Conservation (phyloP, 2,113 vertebrate genomes). For the Colistium nudipinnis region DNA sequence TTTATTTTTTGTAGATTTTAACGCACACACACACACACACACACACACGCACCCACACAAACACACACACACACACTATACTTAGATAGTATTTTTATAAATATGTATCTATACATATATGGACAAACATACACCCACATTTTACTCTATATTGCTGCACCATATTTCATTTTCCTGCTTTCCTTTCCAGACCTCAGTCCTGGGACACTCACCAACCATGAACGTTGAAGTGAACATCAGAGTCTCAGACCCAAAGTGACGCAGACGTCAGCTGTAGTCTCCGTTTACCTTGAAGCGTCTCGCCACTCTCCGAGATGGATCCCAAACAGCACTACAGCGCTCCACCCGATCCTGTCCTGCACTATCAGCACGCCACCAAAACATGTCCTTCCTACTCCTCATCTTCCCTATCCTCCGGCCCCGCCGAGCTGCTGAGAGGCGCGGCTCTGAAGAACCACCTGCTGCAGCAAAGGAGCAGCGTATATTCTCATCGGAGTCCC, state of each 20-base stretch:
- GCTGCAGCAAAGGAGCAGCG: slow-evolving; percentile 58
- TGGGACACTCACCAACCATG: slow-evolving; percentile 60
- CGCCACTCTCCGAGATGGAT: slow-evolving; percentile 65
- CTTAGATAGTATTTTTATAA: too few relatives aligned
- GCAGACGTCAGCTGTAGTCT: slow-evolving; percentile 68
- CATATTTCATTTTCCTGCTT: slow-evolving; percentile 6
- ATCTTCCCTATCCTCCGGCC: slow-evolving; percentile 48
- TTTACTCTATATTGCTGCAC: too few relatives aligned
- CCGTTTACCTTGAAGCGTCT: slow-evolving; percentile 64
- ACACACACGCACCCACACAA: too few relatives aligned
- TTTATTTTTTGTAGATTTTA: too few relatives aligned
- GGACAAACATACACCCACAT: neutral
- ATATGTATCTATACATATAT: neutral
- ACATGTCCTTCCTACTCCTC: slow-evolving; percentile 39
- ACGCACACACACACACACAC: too few relatives aligned
- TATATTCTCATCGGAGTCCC: slow-evolving; percentile 30
- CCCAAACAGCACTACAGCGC: slow-evolving; percentile 53
- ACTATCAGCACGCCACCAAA: slow-evolving; percentile 43
- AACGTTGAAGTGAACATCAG: slow-evolving; percentile 72
- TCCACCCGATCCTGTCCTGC: slow-evolving; percentile 33
- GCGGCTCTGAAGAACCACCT: slow-evolving; percentile 65
- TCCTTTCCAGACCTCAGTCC: slow-evolving; percentile 38
- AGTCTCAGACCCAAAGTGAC: slow-evolving; percentile 59
- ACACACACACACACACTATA: too few relatives aligned
- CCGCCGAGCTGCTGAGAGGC: slow-evolving; percentile 68